Evolutionary conservation across 1,140 invertebrate genomes (phyloP), one percentile per base, ranked within the genome.

Genomic region (Diachasmimorpha longicaudata): DNA sequence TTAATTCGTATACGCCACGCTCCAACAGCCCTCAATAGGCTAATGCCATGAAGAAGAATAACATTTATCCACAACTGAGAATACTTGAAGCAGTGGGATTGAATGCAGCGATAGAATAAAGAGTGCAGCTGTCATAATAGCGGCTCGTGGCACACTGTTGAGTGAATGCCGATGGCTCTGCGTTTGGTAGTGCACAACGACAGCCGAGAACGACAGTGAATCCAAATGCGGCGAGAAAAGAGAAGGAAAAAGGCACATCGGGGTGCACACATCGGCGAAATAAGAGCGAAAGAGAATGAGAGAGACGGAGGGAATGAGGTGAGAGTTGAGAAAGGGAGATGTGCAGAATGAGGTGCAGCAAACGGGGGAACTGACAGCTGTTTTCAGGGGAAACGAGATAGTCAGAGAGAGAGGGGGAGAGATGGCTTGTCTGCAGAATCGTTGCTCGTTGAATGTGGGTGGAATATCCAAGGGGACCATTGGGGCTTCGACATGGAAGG

Each of bases 331-430:
- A 48, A 74, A 74, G 63, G 42, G 72, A 67, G 36, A 37, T 55
- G 46, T 25, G 21, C 37, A 67, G 58, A 8, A 63, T 55, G 48
- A 19, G 19, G n/a, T 19, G n/a, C 19, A 21, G 31, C 31, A 46
- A 74, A n/a, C n/a, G 75, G 76, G 79, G 80, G 79, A 76, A 73
- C 31, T 55, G 79, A 80, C 81, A 82, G 80, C 80, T 83, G 81
- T 79, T 80, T 77, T 52, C 75, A 78, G 37, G 37, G 21, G 46
- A 25, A 36, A 39, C 31, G 42, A 44, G 10, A 42, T 39, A 68
- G 16, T 23, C 70, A 67, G 72, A 76, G 71, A 75, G 63, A 66
- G 16, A 46, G 63, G 14, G 72, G 74, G 71, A 75, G 63, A 66
- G 16, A 46, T 73, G 14, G 37, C 52, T 23, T 31, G 23, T 63